Evolutionary conservation across 2,797 vertebrate species (phyloP).

Genomic region (Ibycter americanus): DNA sequence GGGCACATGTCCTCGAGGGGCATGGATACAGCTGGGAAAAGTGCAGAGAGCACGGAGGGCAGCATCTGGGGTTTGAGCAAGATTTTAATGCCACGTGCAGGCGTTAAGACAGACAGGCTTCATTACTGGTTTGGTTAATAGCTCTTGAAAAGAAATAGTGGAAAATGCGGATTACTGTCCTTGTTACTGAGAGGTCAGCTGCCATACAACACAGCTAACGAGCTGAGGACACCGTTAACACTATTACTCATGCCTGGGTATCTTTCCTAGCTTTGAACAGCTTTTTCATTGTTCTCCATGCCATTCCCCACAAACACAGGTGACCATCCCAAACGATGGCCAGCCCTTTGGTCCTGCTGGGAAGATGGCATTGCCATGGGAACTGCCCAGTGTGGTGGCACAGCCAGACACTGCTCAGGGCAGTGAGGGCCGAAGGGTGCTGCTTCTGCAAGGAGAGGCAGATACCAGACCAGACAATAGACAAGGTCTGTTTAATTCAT

Average conservation of each 20-base stretch:
- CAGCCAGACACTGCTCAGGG: background rate
- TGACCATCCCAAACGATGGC: background rate
- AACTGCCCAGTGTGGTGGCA: fast-evolving
- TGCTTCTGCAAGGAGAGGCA: background rate
- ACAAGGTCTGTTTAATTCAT: background rate
- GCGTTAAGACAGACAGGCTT: background rate
- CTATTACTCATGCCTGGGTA: no score
- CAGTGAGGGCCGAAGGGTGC: fast-evolving
- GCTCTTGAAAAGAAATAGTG: background rate
- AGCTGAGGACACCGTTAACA: background rate
- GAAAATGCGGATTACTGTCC: no score
- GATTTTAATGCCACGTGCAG: background rate
- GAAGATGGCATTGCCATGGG: fast-evolving
- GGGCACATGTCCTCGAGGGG: background rate
- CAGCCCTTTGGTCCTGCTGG: background rate
- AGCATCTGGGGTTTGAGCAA: background rate
- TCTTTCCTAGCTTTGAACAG: background rate
- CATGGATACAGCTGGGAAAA: background rate
- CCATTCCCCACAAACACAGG: background rate
- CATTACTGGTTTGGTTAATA: background rate
- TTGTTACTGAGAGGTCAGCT: background rate
- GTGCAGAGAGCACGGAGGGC: background rate
- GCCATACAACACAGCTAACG: background rate
- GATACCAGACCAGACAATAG: background rate
- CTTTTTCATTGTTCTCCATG: background rate